Evolutionary conservation across 2,113 vertebrate genomes (phyloP).

Genomic region (Dissostichus mawsoni): DNA sequence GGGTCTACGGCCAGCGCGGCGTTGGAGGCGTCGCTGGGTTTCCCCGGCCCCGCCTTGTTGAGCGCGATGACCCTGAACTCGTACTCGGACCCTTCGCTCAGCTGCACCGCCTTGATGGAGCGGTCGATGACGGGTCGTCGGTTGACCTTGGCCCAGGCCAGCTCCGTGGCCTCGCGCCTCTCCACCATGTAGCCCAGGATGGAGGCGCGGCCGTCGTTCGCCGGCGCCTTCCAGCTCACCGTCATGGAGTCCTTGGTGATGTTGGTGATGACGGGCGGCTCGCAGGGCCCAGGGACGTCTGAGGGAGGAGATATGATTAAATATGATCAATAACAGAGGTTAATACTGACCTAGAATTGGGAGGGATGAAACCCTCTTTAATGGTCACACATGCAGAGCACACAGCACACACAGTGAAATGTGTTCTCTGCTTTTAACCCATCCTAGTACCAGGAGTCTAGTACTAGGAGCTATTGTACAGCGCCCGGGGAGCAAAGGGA

Average conservation of each 20-base stretch:
- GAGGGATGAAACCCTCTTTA: too few species aligned
- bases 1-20: constrained; percentile 93
- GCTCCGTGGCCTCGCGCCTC: constrained; percentile 93
- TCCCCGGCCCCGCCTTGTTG: constrained; percentile 97
- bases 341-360: too few species aligned
- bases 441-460: too few species aligned
- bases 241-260: constrained; percentile 97
- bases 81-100: constrained; percentile 95
- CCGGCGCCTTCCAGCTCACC: constrained; percentile 97
- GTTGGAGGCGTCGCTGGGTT: constrained; percentile 94
- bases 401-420: too few species aligned
- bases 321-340: too few species aligned
- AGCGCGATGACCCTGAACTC: constrained; percentile 96
- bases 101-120: constrained; percentile 92
- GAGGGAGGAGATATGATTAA: constrained; percentile 14
- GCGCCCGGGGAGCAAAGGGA: too few species aligned
- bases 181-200: constrained; percentile 97
- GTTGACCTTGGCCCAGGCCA: constrained; percentile 96
- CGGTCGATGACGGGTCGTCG: constrained; percentile 96
- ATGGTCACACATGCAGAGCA: too few species aligned
- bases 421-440: too few species aligned
- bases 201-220: constrained; percentile 92
- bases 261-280: constrained; percentile 95
- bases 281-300: constrained; percentile 96
- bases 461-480: too few species aligned